Conservation (phyloP, 2,888 invertebrate species). For the Stenchaetothrips biformis region DNA sequence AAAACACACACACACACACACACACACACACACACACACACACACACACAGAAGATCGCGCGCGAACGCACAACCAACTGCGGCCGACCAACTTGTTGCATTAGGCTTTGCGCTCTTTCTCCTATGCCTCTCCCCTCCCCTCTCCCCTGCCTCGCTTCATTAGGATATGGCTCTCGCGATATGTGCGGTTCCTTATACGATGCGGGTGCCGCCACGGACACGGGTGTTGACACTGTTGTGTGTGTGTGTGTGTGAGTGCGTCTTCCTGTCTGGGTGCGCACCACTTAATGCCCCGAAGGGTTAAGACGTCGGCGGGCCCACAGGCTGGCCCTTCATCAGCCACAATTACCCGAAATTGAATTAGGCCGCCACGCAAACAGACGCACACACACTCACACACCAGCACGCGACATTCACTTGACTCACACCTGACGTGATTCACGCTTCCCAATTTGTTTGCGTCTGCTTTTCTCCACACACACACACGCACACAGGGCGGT, state of each 20-base stretch:
- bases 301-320: background rate
- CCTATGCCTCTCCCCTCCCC: background rate
- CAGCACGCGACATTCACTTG: no score
- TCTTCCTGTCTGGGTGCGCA: background rate
- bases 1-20: background rate
- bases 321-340: no score
- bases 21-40: background rate
- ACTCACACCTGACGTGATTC: no score
- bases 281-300: background rate
- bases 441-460: no score
- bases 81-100: constrained; percentile 1
- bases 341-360: no score
- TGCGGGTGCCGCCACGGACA: background rate
- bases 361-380: no score
- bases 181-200: constrained; percentile 9
- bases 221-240: background rate
- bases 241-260: background rate
- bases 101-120: background rate
- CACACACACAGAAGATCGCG: background rate
- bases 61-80: background rate
- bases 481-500: background rate
- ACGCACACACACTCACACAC: no score
- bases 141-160: background rate
- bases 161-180: background rate
- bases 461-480: no score